These are phyloP conservation scores for Mesoligia furuncula DNA, from an alignment of 2,888 invertebrate species.

Conservation along the genomic window DNA sequence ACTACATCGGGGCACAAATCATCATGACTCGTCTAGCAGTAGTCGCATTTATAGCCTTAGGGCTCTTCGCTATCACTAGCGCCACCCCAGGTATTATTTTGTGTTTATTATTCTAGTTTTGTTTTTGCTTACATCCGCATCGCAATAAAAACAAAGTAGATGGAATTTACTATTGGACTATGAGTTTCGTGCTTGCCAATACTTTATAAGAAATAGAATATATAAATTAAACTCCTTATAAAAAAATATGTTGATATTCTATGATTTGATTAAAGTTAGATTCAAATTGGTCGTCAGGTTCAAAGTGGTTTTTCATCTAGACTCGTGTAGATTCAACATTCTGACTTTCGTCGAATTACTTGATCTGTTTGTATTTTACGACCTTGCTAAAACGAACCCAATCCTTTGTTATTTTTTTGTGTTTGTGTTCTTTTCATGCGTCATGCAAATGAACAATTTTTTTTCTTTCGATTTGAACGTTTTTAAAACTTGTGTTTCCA, in stretches of 20 bases:
- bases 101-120: constrained; percentile 19
- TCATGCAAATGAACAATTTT: not conserved
- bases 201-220: not conserved
- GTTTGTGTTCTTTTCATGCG: not conserved
- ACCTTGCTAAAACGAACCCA: not conserved
- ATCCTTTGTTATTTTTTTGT: no score
- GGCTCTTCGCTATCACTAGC: constrained; percentile 78
- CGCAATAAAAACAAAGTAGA: not conserved
- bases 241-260: not conserved
- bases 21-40: constrained; percentile 81
- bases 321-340: not conserved
- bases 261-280: not conserved
- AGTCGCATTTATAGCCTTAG: constrained; percentile 77
- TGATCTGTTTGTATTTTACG: not conserved
- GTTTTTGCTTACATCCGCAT: not conserved
- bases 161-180: not conserved
- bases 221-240: not conserved
- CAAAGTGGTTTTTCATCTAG: not conserved
- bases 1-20: constrained; percentile 69
- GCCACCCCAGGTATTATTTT: constrained; percentile 80
- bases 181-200: not conserved
- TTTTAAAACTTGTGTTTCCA: not conserved
- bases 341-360: not conserved
- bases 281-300: not conserved
- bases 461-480: not conserved